Evolutionary conservation across 64 coral and sea anemone species (phyloP).

Genomic region (Stichodactyla mertensii): DNA sequence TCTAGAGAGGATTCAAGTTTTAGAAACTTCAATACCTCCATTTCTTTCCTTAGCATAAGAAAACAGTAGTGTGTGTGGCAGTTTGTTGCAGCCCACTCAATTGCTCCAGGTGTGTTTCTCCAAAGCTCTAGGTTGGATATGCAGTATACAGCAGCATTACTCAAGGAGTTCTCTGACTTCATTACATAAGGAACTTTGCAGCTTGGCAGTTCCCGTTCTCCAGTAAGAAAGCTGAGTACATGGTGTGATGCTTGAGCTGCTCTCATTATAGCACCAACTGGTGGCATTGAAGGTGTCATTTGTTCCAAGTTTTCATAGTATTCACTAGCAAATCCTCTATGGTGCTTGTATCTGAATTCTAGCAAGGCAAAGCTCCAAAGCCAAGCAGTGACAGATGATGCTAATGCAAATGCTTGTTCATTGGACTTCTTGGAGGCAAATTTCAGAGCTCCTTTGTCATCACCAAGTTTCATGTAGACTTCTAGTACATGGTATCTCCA

Average conservation of each 20-base stretch:
- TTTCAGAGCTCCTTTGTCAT: slow-evolving; percentile 63
- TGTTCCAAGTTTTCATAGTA: slow-evolving; percentile 33
- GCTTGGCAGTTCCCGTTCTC: slow-evolving; percentile 60
- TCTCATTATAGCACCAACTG: slow-evolving; percentile 64
- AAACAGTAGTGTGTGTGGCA: slow-evolving; percentile 62
- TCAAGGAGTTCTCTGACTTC: slow-evolving; percentile 53
- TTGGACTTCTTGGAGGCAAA: slow-evolving; percentile 80
- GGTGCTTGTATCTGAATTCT: slow-evolving; percentile 61
- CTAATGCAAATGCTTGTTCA: slow-evolving; percentile 52
- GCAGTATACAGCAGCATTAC: slow-evolving; percentile 67
- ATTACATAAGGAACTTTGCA: slow-evolving; percentile 50
- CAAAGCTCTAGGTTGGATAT: slow-evolving; percentile 78
- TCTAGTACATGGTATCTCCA: slow-evolving; percentile 87
- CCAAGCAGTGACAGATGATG: slow-evolving; percentile 68
- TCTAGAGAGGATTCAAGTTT: slow-evolving; percentile 22
- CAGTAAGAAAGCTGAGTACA: slow-evolving; percentile 58
- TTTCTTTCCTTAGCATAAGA: slow-evolving; percentile 52
- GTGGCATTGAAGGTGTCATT: slow-evolving; percentile 3
- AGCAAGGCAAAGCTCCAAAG: slow-evolving; percentile 68
- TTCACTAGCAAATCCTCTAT: slow-evolving; percentile 64
- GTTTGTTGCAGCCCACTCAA: slow-evolving; percentile 70
- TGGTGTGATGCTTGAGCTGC: slow-evolving; percentile 65
- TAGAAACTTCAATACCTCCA: slow-evolving; percentile 29
- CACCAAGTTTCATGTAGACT: slow-evolving; percentile 80
- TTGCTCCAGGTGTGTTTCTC: slow-evolving; percentile 64